Evolutionary conservation across 1,140 invertebrate species (phyloP).

Genomic region (Leptoteleia sp.): DNA sequence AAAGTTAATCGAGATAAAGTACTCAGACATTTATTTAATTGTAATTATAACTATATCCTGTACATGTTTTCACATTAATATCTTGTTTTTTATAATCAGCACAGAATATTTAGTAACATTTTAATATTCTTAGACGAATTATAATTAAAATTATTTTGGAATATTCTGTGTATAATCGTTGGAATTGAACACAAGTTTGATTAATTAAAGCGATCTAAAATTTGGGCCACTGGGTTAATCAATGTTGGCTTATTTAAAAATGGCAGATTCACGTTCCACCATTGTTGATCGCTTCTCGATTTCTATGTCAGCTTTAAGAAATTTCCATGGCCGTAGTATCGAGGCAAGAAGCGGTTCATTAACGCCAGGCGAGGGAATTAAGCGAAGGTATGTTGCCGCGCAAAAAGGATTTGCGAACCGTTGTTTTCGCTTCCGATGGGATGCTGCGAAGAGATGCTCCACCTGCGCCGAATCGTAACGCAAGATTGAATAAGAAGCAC

Average conservation of each 20-base stretch:
- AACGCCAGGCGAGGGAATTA: conserved; percentile 49
- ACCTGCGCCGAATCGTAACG: conserved; percentile 62
- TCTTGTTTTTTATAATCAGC: too few species aligned
- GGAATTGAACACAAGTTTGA: too few species aligned
- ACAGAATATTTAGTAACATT: too few species aligned
- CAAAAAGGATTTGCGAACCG: conserved; percentile 54
- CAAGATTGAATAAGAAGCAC: conserved; percentile 65
- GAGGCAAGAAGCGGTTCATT: conserved; percentile 52
- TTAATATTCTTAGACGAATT: too few species aligned
- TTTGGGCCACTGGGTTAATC: conserved; percentile 61
- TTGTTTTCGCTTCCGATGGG: conserved; percentile 45
- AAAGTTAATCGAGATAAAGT: too few species aligned
- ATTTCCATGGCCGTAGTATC: conserved; percentile 53
- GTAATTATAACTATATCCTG: too few species aligned
- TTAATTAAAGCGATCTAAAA: conserved; percentile 37
- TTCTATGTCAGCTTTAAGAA: conserved; percentile 55
- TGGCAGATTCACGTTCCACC: conserved; percentile 27
- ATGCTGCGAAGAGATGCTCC: conserved; percentile 51
- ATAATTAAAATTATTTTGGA: too few species aligned
- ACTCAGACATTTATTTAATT: too few species aligned
- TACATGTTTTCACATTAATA: too few species aligned
- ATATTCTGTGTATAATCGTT: too few species aligned
- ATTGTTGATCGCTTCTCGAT: conserved; percentile 54
- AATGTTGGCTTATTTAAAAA: conserved; percentile 43
- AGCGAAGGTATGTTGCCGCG: conserved; percentile 39